Conservation (phyloP, 2,888 invertebrate genomes). For the Marasmarcha lunaedactyla region DNA sequence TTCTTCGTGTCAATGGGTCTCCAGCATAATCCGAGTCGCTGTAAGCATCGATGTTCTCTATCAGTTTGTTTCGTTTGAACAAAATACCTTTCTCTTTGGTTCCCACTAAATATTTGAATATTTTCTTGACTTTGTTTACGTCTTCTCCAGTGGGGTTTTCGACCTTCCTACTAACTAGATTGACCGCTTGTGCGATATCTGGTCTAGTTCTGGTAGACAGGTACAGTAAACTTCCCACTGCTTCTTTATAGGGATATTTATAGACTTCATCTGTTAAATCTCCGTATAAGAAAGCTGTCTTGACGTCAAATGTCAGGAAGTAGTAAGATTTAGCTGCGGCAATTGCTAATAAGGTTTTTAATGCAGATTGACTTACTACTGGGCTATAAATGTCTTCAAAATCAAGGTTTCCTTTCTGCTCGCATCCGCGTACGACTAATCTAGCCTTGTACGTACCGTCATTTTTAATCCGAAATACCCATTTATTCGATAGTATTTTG, state of each 20-base stretch:
- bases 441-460: slow-evolving; percentile 3
- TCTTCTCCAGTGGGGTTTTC: slow-evolving; percentile 4
- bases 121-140: neutral
- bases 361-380: neutral
- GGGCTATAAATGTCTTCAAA: neutral
- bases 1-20: slow-evolving; percentile 8
- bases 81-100: neutral
- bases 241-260: slow-evolving; percentile 3
- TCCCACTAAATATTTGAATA: slow-evolving; percentile 1
- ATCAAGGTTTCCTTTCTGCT: slow-evolving; percentile 1
- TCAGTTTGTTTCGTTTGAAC: neutral
- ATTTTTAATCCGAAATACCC: neutral
- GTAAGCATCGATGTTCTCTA: slow-evolving; percentile 4
- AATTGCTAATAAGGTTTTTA: neutral
- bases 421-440: slow-evolving; percentile 6
- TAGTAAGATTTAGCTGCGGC: neutral
- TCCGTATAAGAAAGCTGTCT: slow-evolving; percentile 19
- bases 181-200: slow-evolving; percentile 7
- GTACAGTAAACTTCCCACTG: slow-evolving; percentile 7
- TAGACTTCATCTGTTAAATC: slow-evolving; percentile 1
- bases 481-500: neutral
- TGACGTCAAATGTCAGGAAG: slow-evolving; percentile 3
- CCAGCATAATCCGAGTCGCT: slow-evolving; percentile 9
- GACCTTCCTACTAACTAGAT: slow-evolving; percentile 4
- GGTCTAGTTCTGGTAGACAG: slow-evolving; percentile 7